phyloP scores from a whole-genome alignment of 1,140 invertebrate species.

The Zaprionus camerounensis region DNA sequence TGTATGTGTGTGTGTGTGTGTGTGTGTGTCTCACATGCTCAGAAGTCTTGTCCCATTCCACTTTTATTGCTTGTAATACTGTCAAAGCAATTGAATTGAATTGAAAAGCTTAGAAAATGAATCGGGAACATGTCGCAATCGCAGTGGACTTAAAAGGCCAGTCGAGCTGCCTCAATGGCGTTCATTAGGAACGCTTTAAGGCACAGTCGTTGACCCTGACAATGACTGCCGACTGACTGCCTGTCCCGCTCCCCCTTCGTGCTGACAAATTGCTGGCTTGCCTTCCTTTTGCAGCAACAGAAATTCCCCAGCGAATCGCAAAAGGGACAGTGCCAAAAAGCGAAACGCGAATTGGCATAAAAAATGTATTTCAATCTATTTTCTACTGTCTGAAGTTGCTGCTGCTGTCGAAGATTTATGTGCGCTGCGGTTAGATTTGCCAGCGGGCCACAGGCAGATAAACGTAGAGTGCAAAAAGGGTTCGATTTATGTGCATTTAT shows the following conservation, averaged over 20 bases:
- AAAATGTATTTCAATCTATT: conserved; percentile 80
- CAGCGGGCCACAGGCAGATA: conserved; percentile 24
- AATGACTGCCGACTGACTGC: conserved; percentile 25
- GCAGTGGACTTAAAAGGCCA: conserved; percentile 47
- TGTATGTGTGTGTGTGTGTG: background rate
- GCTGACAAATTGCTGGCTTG: conserved; percentile 67
- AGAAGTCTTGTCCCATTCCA: conserved; percentile 15
- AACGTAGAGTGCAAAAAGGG: conserved; percentile 48
- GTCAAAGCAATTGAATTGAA: conserved; percentile 68
- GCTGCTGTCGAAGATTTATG: conserved; percentile 63
- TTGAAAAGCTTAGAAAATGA: conserved; percentile 48
- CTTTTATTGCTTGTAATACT: conserved; percentile 61
- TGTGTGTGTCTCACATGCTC: conserved; percentile 24
- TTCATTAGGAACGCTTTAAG: conserved; percentile 72
- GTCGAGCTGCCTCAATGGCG: conserved; percentile 63
- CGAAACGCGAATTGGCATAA: conserved; percentile 48
- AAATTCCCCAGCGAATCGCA: conserved; percentile 47
- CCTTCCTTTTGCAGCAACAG: background rate
- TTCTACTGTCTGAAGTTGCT: conserved; percentile 52
- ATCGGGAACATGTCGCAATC: conserved; percentile 52
- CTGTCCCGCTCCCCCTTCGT: background rate
- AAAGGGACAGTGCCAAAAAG: conserved; percentile 26
- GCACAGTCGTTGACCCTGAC: conserved; percentile 33
- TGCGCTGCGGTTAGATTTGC: conserved; percentile 62
- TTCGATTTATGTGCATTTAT: conserved; percentile 53